These are phyloP conservation scores for Strongylocentrotus purpuratus DNA, from an alignment of 35 echinoderm and acorn worm genomes.

Conservation along the genomic window DNA sequence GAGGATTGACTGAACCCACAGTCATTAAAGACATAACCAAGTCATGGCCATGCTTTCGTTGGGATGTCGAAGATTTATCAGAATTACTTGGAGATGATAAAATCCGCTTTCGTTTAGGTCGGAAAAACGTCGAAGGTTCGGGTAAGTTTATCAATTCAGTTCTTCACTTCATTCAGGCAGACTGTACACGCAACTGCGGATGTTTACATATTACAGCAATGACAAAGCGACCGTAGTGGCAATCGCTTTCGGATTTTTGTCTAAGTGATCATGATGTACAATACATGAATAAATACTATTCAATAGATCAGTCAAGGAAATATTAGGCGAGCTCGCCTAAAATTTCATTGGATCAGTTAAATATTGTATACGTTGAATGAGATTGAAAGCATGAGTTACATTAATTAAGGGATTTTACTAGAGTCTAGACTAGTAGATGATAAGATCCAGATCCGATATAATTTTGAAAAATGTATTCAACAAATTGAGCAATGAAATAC, in stretches of 20 bases:
- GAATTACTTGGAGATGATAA: not conserved
- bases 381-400: no score
- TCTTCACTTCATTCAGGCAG: not conserved
- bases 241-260: not conserved
- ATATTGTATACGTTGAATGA: no score
- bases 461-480: no score
- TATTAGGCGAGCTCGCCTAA: no score
- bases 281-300: no score
- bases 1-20: not conserved
- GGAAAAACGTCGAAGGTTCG: not conserved
- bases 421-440: no score
- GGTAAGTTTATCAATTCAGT: not conserved
- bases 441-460: no score
- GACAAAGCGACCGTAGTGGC: not conserved
- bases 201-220: not conserved
- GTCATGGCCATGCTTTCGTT: not conserved
- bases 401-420: no score
- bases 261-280: no score
- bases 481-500: no score
- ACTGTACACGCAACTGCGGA: not conserved
- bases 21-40: not conserved
- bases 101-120: not conserved
- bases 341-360: no score
- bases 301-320: no score
- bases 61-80: not conserved